Evolutionary conservation across 2,888 invertebrate genomes (phyloP), one percentile per base, ranked within the genome.

Genomic region (Amblyjoppa fuscipennis): DNA sequence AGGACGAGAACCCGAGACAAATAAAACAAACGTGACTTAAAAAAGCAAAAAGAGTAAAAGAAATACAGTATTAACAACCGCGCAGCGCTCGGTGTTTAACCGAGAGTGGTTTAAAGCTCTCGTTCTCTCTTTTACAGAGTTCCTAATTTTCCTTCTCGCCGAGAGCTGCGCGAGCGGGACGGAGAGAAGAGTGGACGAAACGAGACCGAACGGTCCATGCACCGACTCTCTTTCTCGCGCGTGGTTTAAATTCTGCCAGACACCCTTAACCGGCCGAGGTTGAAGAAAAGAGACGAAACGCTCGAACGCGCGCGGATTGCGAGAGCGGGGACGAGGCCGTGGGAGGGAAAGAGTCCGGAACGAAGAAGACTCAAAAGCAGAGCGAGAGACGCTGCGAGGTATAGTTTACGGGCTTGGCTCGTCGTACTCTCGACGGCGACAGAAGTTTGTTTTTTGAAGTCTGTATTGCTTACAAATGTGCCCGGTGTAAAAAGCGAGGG

Each of bases 401-500:
- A 66, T 53, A 38, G 49, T 45, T 69, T 75, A 76, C 64, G 38
- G 49, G 49, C 28, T 71, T 34, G 16, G 51, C 81, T 84, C 74
- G 51, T 80, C 79, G 69, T 84, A 41, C 41, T 49, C 69, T 70
- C 70, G 73, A 79, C 86, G 89, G 90, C 87, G 91, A 91, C 90
- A 91, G 89, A 88, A 89, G 90, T 91, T 92, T 91, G 90, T 92
- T 92, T 92, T 92, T 92, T 90, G 88, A 92, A 90, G 91, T 92
- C 92, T 91, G 91, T 81, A 94, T 94, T 93, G 94, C 94, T 94
- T 94, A 94, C 94, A 94, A 94, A 94, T 94, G 94, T 94, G 45
- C 91, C 90, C 92, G 90, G 90, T 91, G 92, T 92, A 93, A 93
- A 93, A 94, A 93, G 89, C 89, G 87, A 91, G 90, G 90, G 85